Percentiles rank a stretch among this genome's conserved stretches.
These are phyloP conservation scores for Tylochromis polylepis DNA, from an alignment of 2,113 vertebrate genomes.

Conservation along the genomic window DNA sequence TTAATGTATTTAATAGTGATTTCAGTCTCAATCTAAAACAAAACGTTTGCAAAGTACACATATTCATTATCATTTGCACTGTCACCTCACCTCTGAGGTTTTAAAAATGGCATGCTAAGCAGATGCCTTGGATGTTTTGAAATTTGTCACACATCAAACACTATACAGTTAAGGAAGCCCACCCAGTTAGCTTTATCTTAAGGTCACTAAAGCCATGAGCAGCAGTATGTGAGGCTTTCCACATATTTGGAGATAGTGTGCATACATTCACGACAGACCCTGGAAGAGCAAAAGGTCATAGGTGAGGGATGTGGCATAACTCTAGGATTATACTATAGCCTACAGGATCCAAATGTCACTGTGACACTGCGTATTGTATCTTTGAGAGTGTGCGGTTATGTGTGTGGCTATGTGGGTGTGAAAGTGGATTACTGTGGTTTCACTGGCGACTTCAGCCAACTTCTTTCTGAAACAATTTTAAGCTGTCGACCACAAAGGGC, in stretches of 20 bases:
- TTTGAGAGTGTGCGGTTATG: constrained; percentile 2
- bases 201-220: neutral
- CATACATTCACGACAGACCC: constrained; percentile 1
- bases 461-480: constrained; percentile 34
- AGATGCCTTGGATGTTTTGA: constrained; percentile 3
- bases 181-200: constrained; percentile 6
- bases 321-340: neutral
- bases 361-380: neutral
- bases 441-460: constrained; percentile 31
- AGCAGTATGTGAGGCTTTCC: constrained; percentile 17
- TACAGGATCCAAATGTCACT: neutral
- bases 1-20: neutral
- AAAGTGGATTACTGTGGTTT: constrained; percentile 50
- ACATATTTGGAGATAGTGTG: constrained; percentile 13
- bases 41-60: neutral
- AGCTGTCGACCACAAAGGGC: constrained; percentile 28
- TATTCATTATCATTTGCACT: neutral
- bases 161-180: neutral
- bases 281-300: constrained; percentile 21
- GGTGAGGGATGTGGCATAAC: constrained; percentile 20
- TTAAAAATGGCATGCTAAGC: neutral
- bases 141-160: neutral
- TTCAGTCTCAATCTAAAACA: neutral
- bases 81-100: constrained; percentile 2
- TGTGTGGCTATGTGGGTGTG: constrained; percentile 49